phyloP scores from a whole-genome alignment of 2,113 vertebrate species.

The Azemiops feae region DNA sequence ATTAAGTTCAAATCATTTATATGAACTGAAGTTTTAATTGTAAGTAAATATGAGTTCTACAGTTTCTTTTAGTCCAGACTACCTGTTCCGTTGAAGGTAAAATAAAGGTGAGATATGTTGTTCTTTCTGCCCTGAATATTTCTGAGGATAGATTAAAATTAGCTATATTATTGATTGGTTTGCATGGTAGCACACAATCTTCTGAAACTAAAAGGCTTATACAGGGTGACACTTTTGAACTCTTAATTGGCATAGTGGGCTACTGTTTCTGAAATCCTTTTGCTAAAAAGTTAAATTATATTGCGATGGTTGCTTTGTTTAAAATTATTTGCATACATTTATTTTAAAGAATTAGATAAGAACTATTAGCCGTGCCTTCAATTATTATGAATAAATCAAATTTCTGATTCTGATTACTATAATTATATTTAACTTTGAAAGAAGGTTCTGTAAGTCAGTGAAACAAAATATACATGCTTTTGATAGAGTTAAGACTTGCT shows the following conservation, averaged over 20 bases:
- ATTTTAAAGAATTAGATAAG: slow-evolving; percentile 6
- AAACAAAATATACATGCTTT: background rate
- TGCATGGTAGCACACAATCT: background rate
- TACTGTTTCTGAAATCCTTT: background rate
- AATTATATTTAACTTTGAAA: background rate
- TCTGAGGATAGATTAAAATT: background rate
- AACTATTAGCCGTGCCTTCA: background rate
- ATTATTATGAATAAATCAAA: slow-evolving; percentile 13
- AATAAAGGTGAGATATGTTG: background rate
- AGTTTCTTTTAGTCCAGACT: background rate
- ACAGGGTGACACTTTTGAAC: background rate
- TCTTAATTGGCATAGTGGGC: background rate
- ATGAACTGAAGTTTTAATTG: background rate
- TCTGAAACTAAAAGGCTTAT: background rate
- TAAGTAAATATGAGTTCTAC: background rate
- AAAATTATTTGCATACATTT: background rate
- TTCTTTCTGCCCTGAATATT: background rate
- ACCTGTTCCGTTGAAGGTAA: background rate
- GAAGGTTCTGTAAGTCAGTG: background rate
- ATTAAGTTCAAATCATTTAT: background rate
- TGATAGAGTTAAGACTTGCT: background rate
- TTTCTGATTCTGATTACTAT: background rate
- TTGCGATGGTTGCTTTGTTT: background rate
- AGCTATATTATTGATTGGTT: background rate
- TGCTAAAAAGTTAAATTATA: slow-evolving; percentile 7